phyloP scores from a whole-genome alignment of 1,140 invertebrate genomes.

The Philotrypesis tridentata region DNA sequence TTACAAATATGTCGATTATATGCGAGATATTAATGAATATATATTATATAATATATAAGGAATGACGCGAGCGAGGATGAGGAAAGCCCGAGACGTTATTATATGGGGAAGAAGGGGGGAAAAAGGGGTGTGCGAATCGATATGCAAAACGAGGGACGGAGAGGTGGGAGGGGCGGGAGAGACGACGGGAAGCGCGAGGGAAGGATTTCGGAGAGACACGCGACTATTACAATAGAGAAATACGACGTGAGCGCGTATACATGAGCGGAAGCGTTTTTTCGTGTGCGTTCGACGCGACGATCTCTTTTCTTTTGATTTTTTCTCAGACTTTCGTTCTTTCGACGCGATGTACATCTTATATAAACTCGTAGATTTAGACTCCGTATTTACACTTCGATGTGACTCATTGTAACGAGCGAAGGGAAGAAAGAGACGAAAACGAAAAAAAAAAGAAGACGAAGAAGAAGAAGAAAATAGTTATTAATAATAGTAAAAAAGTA shows the following conservation, averaged over 20 bases:
- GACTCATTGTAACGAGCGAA: constrained; percentile 1
- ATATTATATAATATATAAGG: constrained; percentile 52
- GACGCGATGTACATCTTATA: background rate
- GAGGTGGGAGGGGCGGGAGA: background rate
- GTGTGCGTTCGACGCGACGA: background rate
- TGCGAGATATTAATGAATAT: constrained; percentile 50
- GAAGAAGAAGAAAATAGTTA: background rate
- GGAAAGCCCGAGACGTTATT: background rate
- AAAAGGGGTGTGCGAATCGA: too few relatives aligned
- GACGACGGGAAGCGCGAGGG: background rate
- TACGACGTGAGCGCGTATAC: background rate
- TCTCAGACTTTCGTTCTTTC: constrained; percentile 15
- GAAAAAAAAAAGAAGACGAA: too few relatives aligned
- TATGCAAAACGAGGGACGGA: too few relatives aligned
- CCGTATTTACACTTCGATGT: background rate
- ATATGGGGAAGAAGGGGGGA: background rate
- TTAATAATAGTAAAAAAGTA: background rate
- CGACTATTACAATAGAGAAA: background rate
- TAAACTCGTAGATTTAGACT: background rate
- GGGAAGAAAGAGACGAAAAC: background rate
- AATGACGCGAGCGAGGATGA: constrained; percentile 9
- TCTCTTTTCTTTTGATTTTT: background rate
- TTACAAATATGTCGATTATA: constrained; percentile 44
- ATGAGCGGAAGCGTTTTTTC: constrained; percentile 39
- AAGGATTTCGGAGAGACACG: background rate